A percentile compares a stretch with the other conserved stretches of the same genome.
These are phyloP conservation scores for Sus cebifrons DNA, from an alignment of 2,797 vertebrate species.

Conservation along the genomic window DNA sequence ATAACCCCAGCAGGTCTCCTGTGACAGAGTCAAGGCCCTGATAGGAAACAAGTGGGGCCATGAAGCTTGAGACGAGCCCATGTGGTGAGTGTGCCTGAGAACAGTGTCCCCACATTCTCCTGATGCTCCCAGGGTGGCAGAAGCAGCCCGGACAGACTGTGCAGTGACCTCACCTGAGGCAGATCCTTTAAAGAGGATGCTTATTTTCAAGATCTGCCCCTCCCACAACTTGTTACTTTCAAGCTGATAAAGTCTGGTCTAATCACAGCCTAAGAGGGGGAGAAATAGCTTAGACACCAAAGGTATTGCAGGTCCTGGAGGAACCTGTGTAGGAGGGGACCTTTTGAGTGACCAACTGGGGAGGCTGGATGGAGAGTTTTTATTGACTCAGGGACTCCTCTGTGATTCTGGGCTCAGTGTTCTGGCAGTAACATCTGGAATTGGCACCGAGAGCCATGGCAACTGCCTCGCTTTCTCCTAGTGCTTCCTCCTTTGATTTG, in stretches of 20 bases:
- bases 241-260: not conserved
- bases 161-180: not conserved
- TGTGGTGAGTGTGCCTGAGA: not conserved
- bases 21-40: not conserved
- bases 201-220: not conserved
- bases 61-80: not conserved
- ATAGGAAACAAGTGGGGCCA: not conserved
- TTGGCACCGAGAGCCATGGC: not conserved
- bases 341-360: not conserved
- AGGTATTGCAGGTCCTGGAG: not conserved
- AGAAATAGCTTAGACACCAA: not conserved
- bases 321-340: not conserved
- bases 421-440: conserved; percentile 5
- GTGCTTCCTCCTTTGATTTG: not conserved
- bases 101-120: not conserved
- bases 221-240: not conserved
- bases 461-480: not conserved
- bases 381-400: not conserved
- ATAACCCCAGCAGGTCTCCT: not conserved
- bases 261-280: not conserved
- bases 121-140: not conserved
- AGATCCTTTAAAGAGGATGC: not conserved
- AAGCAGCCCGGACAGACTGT: not conserved
- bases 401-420: not conserved
- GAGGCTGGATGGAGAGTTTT: not conserved